Conservation (phyloP, 2,113 vertebrate species). For the Pangasianodon hypophthalmus region DNA sequence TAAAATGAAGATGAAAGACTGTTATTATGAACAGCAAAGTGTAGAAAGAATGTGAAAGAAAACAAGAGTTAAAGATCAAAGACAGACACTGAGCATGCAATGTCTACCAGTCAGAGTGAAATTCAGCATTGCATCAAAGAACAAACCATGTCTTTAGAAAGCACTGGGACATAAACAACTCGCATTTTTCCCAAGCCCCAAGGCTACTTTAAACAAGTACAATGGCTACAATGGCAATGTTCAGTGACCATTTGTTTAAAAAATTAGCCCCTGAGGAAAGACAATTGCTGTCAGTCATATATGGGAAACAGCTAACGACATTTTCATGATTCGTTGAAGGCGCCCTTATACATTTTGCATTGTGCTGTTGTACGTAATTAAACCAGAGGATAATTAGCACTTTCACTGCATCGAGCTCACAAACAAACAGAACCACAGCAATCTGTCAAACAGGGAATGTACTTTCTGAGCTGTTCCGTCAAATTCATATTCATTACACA, state of each 20-base stretch:
- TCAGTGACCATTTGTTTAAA: slow-evolving; percentile 5
- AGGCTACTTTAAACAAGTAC: not conserved
- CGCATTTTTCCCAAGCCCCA: not conserved
- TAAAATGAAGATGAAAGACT: not conserved
- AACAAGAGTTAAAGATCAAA: slow-evolving; percentile 18
- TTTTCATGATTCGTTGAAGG: slow-evolving; percentile 30
- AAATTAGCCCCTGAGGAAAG: slow-evolving; percentile 6
- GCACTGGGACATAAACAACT: not conserved
- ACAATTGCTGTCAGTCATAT: not conserved
- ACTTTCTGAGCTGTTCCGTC: not conserved
- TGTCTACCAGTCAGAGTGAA: not conserved
- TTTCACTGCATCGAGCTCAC: slow-evolving; percentile 4
- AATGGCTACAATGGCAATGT: slow-evolving; percentile 5
- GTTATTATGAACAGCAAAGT: not conserved
- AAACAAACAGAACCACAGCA: not conserved
- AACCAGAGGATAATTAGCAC: not conserved
- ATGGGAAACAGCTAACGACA: slow-evolving; percentile 6
- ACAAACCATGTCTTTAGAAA: slow-evolving; percentile 21
- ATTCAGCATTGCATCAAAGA: not conserved
- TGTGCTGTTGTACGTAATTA: not conserved
- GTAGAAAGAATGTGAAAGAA: not conserved
- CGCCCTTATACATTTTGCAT: slow-evolving; percentile 2
- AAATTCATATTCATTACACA: not conserved
- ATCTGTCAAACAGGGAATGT: not conserved
- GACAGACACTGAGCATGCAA: not conserved